Evolutionary conservation across 1,140 invertebrate genomes (phyloP).

Genomic region (Zelostemma sp.): DNA sequence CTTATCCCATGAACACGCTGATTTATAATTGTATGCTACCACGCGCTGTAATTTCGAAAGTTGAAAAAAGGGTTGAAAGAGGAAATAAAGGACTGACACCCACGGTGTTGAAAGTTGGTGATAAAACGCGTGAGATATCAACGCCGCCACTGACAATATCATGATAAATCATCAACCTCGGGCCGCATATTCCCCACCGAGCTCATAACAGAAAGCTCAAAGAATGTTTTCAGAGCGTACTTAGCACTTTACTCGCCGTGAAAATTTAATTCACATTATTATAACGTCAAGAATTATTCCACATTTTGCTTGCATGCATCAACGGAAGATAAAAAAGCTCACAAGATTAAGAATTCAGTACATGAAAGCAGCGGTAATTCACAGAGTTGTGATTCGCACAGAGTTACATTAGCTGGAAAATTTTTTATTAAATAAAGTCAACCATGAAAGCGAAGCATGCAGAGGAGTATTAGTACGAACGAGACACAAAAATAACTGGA

Average conservation of each 20-base stretch:
- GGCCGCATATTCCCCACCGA: constrained; percentile 28
- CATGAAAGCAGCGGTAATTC: no score
- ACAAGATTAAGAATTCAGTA: no score
- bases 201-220: constrained; percentile 27
- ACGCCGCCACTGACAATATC: constrained; percentile 29
- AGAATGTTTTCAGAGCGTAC: constrained; percentile 21
- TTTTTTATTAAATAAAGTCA: constrained; percentile 7
- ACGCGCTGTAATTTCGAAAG: constrained; percentile 29
- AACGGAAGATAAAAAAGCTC: not conserved
- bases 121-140: constrained; percentile 48
- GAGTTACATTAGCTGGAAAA: constrained; percentile 2
- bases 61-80: constrained; percentile 19
- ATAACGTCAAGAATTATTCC: no score
- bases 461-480: constrained; percentile 24
- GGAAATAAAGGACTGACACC: constrained; percentile 10
- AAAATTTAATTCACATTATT: no score
- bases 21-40: constrained; percentile 33
- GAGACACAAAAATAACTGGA: constrained; percentile 34
- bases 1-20: constrained; percentile 37
- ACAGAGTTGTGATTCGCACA: no score
- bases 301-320: no score
- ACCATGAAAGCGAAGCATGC: constrained; percentile 17
- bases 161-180: constrained; percentile 44
- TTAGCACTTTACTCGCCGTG: no score
- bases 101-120: constrained; percentile 22